Evolutionary conservation across 1,140 invertebrate species (phyloP).

Genomic region (Neomicropteryx cornuta): DNA sequence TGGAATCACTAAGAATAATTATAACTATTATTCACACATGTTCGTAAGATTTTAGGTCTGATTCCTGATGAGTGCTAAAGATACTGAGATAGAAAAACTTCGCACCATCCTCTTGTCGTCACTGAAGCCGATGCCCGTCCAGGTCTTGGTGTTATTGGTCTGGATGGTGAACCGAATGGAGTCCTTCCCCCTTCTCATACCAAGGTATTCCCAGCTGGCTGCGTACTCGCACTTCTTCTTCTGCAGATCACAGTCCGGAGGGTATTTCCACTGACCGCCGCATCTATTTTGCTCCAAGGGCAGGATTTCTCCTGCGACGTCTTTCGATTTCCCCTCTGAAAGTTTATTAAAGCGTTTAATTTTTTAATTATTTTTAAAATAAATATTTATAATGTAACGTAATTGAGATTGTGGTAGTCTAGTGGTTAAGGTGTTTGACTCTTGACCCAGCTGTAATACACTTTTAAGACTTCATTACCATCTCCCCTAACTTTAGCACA

Average conservation of each 20-base stretch:
- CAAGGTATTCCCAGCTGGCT: conserved; percentile 74
- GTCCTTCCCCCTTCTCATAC: conserved; percentile 52
- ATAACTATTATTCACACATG: no score
- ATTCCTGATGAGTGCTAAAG: no score
- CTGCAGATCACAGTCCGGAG: conserved; percentile 52
- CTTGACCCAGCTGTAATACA: no score
- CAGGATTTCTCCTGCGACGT: conserved; percentile 22
- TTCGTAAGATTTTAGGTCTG: no score
- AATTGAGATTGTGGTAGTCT: no score
- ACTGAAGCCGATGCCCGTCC: conserved; percentile 93
- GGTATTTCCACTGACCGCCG: conserved; percentile 68
- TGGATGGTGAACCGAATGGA: conserved; percentile 78
- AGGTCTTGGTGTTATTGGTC: conserved; percentile 67
- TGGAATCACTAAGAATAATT: no score
- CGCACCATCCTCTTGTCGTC: conserved; percentile 74
- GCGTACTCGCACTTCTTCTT: conserved; percentile 73
- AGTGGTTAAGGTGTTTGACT: no score
- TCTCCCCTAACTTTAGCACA: no score
- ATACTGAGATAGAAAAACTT: no score
- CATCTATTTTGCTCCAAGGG: conserved; percentile 43
- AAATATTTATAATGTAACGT: background rate
- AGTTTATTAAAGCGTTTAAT: conserved; percentile 2
- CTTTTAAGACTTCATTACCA: no score
- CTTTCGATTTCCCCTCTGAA: conserved; percentile 12
- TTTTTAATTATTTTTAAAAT: conserved; percentile 1